Base-by-base conservation (phyloP, 2,888 invertebrate genomes). In the Reticulitermes lucifugus region DNA sequence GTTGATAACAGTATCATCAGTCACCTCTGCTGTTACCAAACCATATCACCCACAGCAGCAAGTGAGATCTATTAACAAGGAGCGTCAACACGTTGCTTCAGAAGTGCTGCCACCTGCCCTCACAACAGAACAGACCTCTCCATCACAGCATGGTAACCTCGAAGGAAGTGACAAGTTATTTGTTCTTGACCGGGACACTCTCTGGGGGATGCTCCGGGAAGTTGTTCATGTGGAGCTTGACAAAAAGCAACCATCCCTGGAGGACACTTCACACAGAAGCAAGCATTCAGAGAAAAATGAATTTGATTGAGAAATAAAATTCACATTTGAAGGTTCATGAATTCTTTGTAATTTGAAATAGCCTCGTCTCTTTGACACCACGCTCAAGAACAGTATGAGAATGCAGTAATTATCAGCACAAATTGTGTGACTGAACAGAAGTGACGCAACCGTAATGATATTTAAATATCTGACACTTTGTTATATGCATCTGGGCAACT, bases 191-290 rank as follows among this genome's bases (percentile, higher is more conserved):
- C 93, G 93, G 88, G 93, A 93, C 87, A 92, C 92, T 86, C 89
- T 94, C 77, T 94, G 94, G 94, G 93, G 93, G 83, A 91, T 94
- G 88, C 89, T 94, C 25, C 93, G 93, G 89, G 94, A 94, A 90
- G 93, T 90, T 6, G 91, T 91, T 12, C 89, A 90, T 85, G 90
- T 90, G 55, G 89, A 89, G 85, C 87, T 89, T 75, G 88, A 88
- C 80, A 88, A 88, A 29, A 85, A 85, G 35, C 81, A 75, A 71
- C 65, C 55, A 18, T 18, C 12, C 29, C 43, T 59, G 43, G 79
- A 79, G 4, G 81, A 77, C 22, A n/a, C 77, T 1, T 46, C 77
- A 46, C 25, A 6, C 35, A 43, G n/a, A n/a, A 77, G 51, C 46
- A 14, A 41, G 21, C 35, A 73, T 73, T 29, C 41, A 14, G 22